Conservation (phyloP, 2,797 vertebrate species). For the Anabacerthia variegaticeps region DNA sequence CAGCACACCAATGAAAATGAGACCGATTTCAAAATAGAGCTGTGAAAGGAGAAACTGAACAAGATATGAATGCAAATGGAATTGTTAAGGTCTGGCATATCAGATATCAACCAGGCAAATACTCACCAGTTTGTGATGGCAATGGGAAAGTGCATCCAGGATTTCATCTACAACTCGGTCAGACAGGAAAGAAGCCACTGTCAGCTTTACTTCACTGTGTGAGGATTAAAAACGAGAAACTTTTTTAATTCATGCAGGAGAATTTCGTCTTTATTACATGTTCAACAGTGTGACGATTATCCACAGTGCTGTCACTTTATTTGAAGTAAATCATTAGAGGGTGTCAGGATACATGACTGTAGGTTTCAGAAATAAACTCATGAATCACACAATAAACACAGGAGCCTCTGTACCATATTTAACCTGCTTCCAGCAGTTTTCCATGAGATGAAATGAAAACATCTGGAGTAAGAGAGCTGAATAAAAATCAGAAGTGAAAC, state of each 20-base stretch:
- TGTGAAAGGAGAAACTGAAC: not conserved
- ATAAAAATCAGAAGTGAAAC: constrained; percentile 23
- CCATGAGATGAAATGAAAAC: constrained; percentile 51
- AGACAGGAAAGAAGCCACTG: constrained; percentile 93
- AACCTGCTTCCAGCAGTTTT: constrained; percentile 46
- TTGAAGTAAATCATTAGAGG: constrained; percentile 24
- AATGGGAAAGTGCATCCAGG: constrained; percentile 89
- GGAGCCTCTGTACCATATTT: constrained; percentile 44
- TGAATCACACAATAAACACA: constrained; percentile 64
- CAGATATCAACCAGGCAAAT: not conserved
- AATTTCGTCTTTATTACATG: not conserved
- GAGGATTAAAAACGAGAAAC: constrained; percentile 41
- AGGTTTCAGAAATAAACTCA: constrained; percentile 57
- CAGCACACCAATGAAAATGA: not conserved
- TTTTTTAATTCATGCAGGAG: not conserved
- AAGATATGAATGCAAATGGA: not conserved
- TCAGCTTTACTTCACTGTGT: constrained; percentile 92
- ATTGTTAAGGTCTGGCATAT: not conserved
- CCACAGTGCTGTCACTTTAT: constrained; percentile 9
- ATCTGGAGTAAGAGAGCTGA: constrained; percentile 39
- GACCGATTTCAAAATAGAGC: not conserved
- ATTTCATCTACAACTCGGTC: constrained; percentile 97
- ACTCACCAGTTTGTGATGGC: constrained; percentile 91
- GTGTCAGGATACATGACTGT: constrained; percentile 27
- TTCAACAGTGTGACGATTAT: not conserved